Percentiles rank a stretch among this genome's conserved stretches.
Conservation (phyloP, 2,888 invertebrate species). For the Ariolimax columbianus region DNA sequence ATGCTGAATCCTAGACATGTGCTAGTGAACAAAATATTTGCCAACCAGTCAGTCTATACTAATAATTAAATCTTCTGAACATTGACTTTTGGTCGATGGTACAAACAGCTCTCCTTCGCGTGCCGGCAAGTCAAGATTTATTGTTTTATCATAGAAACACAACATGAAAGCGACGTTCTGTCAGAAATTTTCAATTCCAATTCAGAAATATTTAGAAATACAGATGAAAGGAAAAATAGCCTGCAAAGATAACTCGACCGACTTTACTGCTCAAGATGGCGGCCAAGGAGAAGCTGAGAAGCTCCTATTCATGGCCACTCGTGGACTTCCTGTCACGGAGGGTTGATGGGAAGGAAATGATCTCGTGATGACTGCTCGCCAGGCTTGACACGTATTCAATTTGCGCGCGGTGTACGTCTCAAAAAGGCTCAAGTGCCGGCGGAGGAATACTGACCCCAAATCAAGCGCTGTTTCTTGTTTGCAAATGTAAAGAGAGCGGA, state of each 20-base stretch:
- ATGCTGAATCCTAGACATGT: no score
- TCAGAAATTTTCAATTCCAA: no score
- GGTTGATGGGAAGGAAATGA: constrained; percentile 52
- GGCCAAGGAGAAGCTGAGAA: constrained; percentile 36
- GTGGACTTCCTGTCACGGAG: constrained; percentile 51
- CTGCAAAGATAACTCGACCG: neutral
- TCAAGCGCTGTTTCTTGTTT: constrained; percentile 32
- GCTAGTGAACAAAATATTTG: no score
- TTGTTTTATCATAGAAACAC: no score
- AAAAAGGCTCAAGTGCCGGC: constrained; percentile 17
- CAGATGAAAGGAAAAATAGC: neutral
- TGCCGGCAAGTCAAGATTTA: no score
- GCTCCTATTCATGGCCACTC: constrained; percentile 45
- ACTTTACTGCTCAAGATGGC: constrained; percentile 28
- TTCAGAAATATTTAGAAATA: neutral
- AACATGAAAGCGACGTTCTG: no score
- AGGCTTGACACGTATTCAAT: constrained; percentile 51
- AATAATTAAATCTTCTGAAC: no score
- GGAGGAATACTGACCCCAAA: constrained; percentile 35
- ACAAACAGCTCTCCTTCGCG: no score
- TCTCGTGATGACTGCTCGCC: constrained; percentile 47
- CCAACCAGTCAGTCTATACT: no score
- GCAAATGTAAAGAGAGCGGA: neutral
- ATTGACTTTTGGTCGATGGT: no score
- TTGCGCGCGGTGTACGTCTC: constrained; percentile 41